Evolutionary conservation across 2,888 invertebrate genomes (phyloP).

Genomic region (Idaea straminata): DNA sequence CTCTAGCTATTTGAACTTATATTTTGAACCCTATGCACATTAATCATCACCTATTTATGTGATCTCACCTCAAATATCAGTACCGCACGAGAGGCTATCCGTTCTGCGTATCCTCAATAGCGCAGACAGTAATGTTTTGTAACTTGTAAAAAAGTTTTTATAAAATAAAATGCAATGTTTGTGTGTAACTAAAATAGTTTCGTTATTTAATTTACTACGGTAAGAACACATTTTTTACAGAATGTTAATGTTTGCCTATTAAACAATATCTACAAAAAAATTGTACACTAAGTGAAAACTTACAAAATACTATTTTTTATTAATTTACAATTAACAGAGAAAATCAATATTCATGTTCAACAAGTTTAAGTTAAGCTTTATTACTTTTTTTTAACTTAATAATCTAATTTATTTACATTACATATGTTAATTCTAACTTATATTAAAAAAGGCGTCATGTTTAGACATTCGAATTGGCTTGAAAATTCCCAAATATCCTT

Average conservation of each 20-base stretch:
- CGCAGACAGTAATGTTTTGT: too few species aligned
- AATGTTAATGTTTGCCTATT: conserved; percentile 74
- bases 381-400: conserved; percentile 51
- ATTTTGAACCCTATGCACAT: too few species aligned
- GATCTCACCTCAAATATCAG: too few species aligned
- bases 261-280: conserved; percentile 78
- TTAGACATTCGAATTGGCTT: conserved; percentile 41
- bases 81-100: too few species aligned
- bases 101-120: too few species aligned
- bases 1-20: too few species aligned
- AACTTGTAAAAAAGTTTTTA: too few species aligned
- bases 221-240: conserved; percentile 81
- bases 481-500: conserved; percentile 14
- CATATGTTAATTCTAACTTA: conserved; percentile 41
- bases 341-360: conserved; percentile 75
- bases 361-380: conserved; percentile 76
- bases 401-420: conserved; percentile 66
- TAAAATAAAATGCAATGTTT: conserved; percentile 57
- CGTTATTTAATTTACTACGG: conserved; percentile 81
- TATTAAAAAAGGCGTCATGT: conserved; percentile 64
- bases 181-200: conserved; percentile 80
- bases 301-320: conserved; percentile 59
- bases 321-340: conserved; percentile 76
- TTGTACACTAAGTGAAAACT: conserved; percentile 80
- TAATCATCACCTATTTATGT: too few species aligned